phyloP scores from a whole-genome alignment of 2,888 invertebrate genomes.

The Thecocarcelia acutangulata region DNA sequence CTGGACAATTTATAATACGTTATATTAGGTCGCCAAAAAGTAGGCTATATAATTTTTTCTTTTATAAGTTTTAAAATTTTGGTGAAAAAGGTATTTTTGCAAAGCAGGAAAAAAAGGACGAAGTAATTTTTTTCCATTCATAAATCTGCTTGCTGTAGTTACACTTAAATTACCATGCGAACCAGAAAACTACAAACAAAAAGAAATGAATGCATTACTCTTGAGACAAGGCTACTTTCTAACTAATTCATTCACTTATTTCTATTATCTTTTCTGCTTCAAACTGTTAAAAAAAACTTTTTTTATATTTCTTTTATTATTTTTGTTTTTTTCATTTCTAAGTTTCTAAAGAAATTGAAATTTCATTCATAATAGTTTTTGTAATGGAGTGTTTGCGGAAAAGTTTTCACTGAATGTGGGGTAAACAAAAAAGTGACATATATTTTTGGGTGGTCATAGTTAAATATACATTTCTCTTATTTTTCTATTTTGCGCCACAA shows the following conservation, averaged over 20 bases:
- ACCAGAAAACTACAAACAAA: slow-evolving; percentile 6
- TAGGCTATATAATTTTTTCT: slow-evolving; percentile 9
- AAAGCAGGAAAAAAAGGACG: not conserved
- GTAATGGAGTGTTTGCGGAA: slow-evolving; percentile 33
- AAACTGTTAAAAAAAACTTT: slow-evolving; percentile 16
- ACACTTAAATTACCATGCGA: slow-evolving; percentile 42
- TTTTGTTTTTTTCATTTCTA: not conserved
- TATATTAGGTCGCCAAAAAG: not conserved
- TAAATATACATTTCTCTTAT: not conserved
- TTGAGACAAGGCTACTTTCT: slow-evolving; percentile 55
- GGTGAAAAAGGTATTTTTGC: not conserved
- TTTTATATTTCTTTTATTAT: not conserved
- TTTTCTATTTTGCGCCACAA: slow-evolving; percentile 4
- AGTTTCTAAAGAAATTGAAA: slow-evolving; percentile 55
- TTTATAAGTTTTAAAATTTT: not conserved
- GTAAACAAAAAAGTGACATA: slow-evolving; percentile 33
- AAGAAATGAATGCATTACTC: slow-evolving; percentile 47
- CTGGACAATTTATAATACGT: too few relatives aligned
- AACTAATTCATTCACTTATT: not conserved
- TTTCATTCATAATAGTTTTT: slow-evolving; percentile 62
- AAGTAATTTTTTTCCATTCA: not conserved
- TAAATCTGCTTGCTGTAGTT: slow-evolving; percentile 2
- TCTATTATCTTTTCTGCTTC: not conserved
- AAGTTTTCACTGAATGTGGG: slow-evolving; percentile 4
- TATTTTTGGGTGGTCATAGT: slow-evolving; percentile 25